Evolutionary conservation across 2,888 invertebrate species (phyloP), one percentile per base, ranked within the genome.

Genomic region (Seira musarum): DNA sequence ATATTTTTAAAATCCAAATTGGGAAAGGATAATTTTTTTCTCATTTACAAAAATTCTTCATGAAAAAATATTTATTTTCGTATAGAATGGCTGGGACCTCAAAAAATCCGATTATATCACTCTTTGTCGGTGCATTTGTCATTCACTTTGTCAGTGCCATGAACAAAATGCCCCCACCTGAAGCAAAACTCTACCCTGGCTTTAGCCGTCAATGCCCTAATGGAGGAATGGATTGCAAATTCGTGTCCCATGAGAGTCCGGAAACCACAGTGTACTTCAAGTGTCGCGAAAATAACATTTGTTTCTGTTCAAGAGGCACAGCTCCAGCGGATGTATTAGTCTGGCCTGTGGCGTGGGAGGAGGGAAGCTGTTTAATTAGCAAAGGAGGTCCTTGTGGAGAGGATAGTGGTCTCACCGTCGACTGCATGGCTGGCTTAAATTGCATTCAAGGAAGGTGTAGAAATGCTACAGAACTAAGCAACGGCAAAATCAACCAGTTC

Each of bases 361-460:
- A n/a, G 1, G 69, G 68, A 1, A 70, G 35, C 53, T 83, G 83
- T 46, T 35, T 17, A 10, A 64, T 83, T 35, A 70, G 57, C 1
- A 75, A 68, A 65, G 73, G 79, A n/a, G 83, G 81, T 6, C 81
- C 83, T 0, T 83, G 83, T 60, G 83, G 83, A 21, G 65, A 78
- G 1, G 71, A 77, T 13, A 53, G 78, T 2, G 83, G 81, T 2
- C 70, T 83, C 10, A 53, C 25, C 0, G 69, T 81, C 1, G n/a
- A 21, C 10, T 83, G 83, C 19, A 46, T 66, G 66, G 0, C 65
- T 1, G 72, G 49, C 6, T 49, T 83, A 1, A 64, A 35, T 13
- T 83, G 83, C 25, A 22, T 81, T 40, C 73, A 83, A 49, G 83
- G 83, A 67, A 15, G 83, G 67, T 83, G 83, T 57, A 35, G 83